A percentile compares a stretch with the other conserved stretches of the same genome.
phyloP scores from a whole-genome alignment of 2,888 invertebrate genomes.

The Micoletzkya japonica region DNA sequence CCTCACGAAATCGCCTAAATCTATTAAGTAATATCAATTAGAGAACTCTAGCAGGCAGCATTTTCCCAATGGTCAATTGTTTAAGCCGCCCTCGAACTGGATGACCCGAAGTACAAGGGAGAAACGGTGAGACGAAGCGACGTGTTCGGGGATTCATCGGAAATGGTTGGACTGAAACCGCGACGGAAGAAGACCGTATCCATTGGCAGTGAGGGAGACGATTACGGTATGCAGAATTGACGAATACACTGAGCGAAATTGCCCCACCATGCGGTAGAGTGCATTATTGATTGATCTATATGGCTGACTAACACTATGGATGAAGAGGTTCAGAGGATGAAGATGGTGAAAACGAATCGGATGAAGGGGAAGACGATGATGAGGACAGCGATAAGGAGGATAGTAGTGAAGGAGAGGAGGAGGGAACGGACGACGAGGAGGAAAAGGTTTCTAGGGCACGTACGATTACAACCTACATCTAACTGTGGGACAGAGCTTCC shows the following conservation, averaged over 20 bases:
- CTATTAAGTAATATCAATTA: no score
- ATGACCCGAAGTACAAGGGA: constrained; percentile 19
- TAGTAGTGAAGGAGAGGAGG: neutral
- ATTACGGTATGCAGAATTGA: neutral
- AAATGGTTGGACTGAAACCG: constrained; percentile 7
- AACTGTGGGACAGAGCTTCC: no score
- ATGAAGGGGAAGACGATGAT: constrained; percentile 3
- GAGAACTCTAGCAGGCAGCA: no score
- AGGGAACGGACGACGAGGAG: neutral
- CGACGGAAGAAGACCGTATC: neutral
- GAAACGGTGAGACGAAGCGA: constrained; percentile 18
- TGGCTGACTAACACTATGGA: no score
- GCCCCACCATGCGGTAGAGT: neutral
- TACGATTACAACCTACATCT: no score
- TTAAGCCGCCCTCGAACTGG: constrained; percentile 18
- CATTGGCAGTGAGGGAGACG: neutral
- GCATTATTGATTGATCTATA: neutral
- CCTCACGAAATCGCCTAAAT: no score
- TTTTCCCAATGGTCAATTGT: no score
- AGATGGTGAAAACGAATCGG: neutral
- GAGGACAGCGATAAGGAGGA: constrained; percentile 10
- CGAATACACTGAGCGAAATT: neutral
- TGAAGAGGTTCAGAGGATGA: constrained; percentile 3
- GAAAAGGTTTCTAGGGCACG: neutral
- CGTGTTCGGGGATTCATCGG: constrained; percentile 24